Percentiles rank a stretch among this genome's conserved stretches.
phyloP scores from a whole-genome alignment of 2,888 invertebrate genomes.

The Drosophila tanythrix region DNA sequence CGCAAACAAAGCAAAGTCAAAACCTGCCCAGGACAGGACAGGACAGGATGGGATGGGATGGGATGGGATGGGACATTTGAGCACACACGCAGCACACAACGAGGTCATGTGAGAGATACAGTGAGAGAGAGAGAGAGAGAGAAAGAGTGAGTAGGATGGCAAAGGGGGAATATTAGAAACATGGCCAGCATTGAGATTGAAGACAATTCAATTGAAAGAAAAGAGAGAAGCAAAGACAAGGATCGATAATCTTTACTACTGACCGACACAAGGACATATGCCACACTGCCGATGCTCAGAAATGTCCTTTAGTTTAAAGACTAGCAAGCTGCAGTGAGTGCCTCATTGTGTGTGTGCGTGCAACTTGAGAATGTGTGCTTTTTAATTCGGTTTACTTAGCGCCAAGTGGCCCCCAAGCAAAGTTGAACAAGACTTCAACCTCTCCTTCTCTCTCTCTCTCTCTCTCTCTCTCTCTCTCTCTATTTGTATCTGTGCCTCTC shows the following conservation, averaged over 20 bases:
- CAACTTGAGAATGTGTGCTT: conserved; percentile 50
- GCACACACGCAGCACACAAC: conserved; percentile 28
- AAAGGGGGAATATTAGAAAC: conserved; percentile 29
- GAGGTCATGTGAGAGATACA: conserved; percentile 25
- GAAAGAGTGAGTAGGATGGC: conserved; percentile 28
- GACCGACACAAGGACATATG: conserved; percentile 59
- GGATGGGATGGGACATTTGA: not conserved
- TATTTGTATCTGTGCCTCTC: not conserved
- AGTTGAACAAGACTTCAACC: conserved; percentile 19
- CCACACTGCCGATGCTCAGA: conserved; percentile 27
- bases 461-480: not conserved
- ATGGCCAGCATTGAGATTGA: conserved; percentile 51
- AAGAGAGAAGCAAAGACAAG: conserved; percentile 21
- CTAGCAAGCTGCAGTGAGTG: conserved; percentile 33
- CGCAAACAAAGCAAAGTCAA: conserved; percentile 75
- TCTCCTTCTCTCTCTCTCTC: not conserved
- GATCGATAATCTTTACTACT: conserved; percentile 76
- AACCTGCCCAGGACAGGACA: conserved; percentile 39
- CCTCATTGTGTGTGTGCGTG: conserved; percentile 16
- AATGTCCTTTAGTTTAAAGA: conserved; percentile 46
- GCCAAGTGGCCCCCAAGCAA: conserved; percentile 60
- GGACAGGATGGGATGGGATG: conserved; percentile 10
- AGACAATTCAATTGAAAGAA: conserved; percentile 78
- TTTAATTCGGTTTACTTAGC: conserved; percentile 71
- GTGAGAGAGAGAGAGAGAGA: not conserved